Base-by-base conservation (phyloP, 2,888 invertebrate species). In the Drosophila aldrichi region DNA sequence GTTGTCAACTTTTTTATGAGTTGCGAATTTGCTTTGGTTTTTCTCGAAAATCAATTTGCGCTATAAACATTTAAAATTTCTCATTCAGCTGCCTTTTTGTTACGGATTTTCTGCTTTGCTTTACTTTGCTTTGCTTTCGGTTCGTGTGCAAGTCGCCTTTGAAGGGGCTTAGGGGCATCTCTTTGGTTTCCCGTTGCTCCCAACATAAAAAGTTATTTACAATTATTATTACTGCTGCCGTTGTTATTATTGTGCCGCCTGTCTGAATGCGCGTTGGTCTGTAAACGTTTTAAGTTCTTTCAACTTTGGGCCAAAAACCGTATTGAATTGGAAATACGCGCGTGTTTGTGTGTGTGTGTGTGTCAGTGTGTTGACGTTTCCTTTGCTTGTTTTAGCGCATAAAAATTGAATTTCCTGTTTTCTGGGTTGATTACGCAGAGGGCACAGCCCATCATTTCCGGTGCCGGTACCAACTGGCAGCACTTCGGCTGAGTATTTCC, bases 361-460 rank as follows among this genome's bases (percentile, higher is more conserved):
- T 69, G 36, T 66, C 43, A 63, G 32, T 62, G 67, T 61, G 65
- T 70, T 73, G 56, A 56, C 51, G 64, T 62, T 82, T 72, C 59
- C 54, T 46, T 66, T 68, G 70, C 77, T 74, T 63, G 68, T 77
- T 78, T 74, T 71, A 69, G 59, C 67, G 74, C 74, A 82, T 75
- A 82, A 83, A 86, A 86, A 85, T 85, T 84, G 79, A 85, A 86
- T 85, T 82, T 84, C 86, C 77, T 74, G 72, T 63, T 73, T 82
- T 74, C 74, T 62, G 62, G 81, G 60, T 74, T 86, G 84, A 86
- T 80, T 84, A 82, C 74, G 71, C 71, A 71, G 54, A 68, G 62
- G 57, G 64, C 65, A 68, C 61, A 66, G 69, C 72, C 82, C 74
- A 78, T 73, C 65, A 80, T 76, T 79, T 83, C 83, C 80, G 83